phyloP scores from a whole-genome alignment of 2,888 invertebrate species.

The Orchesella flavescens region DNA sequence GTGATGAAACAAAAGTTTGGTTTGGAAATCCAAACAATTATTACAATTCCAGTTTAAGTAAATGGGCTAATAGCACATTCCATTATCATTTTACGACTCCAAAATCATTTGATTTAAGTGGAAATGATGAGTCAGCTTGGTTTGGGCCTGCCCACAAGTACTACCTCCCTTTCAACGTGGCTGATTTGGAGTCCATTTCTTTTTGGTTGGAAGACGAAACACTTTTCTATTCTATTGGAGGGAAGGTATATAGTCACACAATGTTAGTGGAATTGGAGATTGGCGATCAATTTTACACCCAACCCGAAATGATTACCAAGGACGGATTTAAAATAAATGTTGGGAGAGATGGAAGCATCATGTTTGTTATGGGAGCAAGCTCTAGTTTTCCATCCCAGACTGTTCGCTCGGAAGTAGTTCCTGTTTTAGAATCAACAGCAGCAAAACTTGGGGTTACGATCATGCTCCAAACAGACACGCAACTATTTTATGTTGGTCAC shows the following conservation, averaged over 20 bases:
- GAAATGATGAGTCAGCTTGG: no score
- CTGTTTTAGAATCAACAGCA: background rate
- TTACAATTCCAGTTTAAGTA: no score
- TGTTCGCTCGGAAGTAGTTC: background rate
- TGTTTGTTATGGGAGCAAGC: background rate
- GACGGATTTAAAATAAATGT: no score
- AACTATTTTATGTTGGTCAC: conserved; percentile 13
- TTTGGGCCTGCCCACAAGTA: background rate
- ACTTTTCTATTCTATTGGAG: background rate
- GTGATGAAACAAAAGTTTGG: no score
- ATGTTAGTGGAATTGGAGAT: background rate
- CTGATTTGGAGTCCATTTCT: background rate
- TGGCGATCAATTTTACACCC: conserved; percentile 26
- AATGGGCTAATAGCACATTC: no score
- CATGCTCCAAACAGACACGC: background rate
- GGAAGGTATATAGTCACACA: background rate
- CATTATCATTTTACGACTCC: no score
- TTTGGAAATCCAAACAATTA: no score
- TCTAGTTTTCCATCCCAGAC: background rate
- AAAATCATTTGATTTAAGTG: background rate
- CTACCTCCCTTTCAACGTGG: conserved; percentile 12
- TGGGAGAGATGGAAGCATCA: background rate
- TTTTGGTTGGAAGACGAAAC: background rate
- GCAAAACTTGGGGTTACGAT: background rate
- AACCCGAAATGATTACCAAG: conserved; percentile 23